phyloP scores from a whole-genome alignment of 1,140 invertebrate species.

The Musca vetustissima region DNA sequence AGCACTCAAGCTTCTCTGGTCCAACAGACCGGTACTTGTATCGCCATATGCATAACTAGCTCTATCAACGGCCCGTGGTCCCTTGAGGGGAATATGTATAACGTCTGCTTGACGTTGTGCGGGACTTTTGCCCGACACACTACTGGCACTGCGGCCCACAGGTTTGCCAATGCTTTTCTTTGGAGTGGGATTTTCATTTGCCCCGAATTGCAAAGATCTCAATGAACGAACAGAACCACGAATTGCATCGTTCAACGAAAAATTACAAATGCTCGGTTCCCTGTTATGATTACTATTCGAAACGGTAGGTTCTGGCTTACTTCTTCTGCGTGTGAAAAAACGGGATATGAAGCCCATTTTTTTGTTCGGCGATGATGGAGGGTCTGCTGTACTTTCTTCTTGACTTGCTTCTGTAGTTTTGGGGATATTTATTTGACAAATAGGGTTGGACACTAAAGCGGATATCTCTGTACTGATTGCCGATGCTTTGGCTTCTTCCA shows the following conservation, averaged over 20 bases:
- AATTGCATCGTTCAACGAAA: slow-evolving; percentile 45
- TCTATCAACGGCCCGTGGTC: slow-evolving; percentile 39
- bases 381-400: slow-evolving; percentile 1
- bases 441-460: no score
- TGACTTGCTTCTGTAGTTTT: no score
- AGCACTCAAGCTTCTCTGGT: slow-evolving; percentile 52
- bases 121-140: slow-evolving; percentile 61
- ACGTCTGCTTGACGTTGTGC: slow-evolving; percentile 55
- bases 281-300: slow-evolving; percentile 37
- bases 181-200: slow-evolving; percentile 29
- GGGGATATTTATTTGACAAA: slow-evolving; percentile 16
- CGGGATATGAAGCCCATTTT: slow-evolving; percentile 68
- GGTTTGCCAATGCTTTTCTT: slow-evolving; percentile 50
- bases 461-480: no score
- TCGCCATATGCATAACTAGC: slow-evolving; percentile 31
- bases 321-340: slow-evolving; percentile 61
- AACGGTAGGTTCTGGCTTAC: slow-evolving; percentile 38
- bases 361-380: slow-evolving; percentile 57
- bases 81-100: slow-evolving; percentile 66
- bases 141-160: slow-evolving; percentile 61
- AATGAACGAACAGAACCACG: slow-evolving; percentile 42
- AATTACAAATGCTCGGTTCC: slow-evolving; percentile 44
- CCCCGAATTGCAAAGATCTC: slow-evolving; percentile 36
- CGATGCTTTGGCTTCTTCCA: no score
- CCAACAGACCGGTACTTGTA: slow-evolving; percentile 34